Evolutionary conservation across 2,113 vertebrate species (phyloP).

Genomic region (Amblyopsis rosae): DNA sequence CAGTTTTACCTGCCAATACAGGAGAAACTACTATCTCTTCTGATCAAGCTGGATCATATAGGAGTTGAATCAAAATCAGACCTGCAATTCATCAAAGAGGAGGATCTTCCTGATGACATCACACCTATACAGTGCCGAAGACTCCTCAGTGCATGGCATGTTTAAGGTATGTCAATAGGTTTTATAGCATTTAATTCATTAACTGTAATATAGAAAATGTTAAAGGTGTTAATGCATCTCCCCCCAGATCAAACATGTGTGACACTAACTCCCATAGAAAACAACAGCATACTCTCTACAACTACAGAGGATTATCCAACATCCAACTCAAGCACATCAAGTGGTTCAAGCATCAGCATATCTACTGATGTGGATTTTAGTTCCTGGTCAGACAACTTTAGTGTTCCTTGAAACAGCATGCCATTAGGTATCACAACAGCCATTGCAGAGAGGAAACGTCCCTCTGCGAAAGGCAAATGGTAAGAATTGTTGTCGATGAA

Average conservation of each 20-base stretch:
- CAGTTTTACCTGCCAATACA: not conserved
- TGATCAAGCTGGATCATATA: not conserved
- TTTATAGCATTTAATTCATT: not conserved
- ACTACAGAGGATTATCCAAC: not conserved
- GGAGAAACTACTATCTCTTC: not conserved
- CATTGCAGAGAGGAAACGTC: not conserved
- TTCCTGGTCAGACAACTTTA: not conserved
- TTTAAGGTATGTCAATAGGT: not conserved
- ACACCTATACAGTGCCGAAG: not conserved
- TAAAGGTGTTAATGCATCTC: not conserved
- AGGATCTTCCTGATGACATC: not conserved
- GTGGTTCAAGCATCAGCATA: not conserved
- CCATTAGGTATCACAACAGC: not conserved
- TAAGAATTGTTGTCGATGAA: conserved; percentile 6
- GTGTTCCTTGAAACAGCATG: not conserved
- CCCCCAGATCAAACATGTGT: not conserved
- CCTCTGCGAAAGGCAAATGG: not conserved
- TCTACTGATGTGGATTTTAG: not conserved
- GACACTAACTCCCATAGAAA: not conserved
- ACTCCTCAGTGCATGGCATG: not conserved
- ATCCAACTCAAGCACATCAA: not conserved
- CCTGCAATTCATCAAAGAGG: not conserved
- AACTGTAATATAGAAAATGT: not conserved
- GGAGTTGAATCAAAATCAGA: not conserved
- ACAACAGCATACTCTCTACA: not conserved